Percentiles rank a stretch among this genome's conserved stretches.
Evolutionary conservation across 2,888 invertebrate species (phyloP).

Genomic region (Tenodera sinensis): DNA sequence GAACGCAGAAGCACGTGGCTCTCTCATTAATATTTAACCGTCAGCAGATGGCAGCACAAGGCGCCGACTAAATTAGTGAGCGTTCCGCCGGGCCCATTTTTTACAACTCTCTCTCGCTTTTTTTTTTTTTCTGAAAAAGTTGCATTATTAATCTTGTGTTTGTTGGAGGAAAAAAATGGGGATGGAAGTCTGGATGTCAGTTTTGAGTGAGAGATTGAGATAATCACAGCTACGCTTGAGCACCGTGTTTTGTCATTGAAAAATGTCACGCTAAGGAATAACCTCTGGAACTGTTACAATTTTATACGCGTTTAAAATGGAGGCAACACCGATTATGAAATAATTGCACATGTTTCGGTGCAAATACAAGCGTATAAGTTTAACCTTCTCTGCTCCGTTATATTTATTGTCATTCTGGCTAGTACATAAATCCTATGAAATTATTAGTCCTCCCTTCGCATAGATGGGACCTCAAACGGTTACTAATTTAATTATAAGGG

Average conservation of each 20-base stretch:
- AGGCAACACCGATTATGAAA: too few species aligned
- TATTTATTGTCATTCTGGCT: too few species aligned
- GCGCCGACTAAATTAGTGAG: neutral
- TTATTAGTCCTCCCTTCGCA: too few species aligned
- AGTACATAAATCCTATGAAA: too few species aligned
- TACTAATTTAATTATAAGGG: too few species aligned
- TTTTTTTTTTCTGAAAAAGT: neutral
- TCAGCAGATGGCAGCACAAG: neutral
- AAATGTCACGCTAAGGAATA: neutral
- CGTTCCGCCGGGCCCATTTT: neutral
- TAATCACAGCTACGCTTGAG: neutral
- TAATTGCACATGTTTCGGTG: too few species aligned
- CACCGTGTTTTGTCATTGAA: neutral
- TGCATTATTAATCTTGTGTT: neutral
- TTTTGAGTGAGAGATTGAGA: neutral
- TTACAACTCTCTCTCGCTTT: neutral
- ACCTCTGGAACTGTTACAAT: neutral
- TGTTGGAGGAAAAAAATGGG: neutral
- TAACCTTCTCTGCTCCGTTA: too few species aligned
- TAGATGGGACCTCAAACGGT: too few species aligned
- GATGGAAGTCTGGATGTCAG: neutral
- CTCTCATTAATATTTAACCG: neutral
- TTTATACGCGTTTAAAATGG: neutral
- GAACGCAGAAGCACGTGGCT: neutral
- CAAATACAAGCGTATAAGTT: too few species aligned